A percentile compares a stretch with the other conserved stretches of the same genome.
phyloP scores from a whole-genome alignment of 53 echinoderm and acorn worm genomes.

The Holothuria scabra region DNA sequence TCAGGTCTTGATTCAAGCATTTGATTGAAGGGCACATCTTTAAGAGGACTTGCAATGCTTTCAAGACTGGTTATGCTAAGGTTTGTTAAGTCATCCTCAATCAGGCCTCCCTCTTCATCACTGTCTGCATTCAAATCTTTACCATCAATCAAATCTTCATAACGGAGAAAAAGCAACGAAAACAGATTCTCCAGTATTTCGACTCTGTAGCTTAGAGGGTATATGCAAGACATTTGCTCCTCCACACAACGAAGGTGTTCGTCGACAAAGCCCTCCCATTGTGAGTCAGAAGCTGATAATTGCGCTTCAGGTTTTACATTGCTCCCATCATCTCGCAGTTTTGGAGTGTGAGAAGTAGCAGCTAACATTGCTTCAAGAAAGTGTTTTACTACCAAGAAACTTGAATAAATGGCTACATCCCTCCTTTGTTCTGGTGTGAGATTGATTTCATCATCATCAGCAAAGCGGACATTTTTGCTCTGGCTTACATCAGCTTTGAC shows the following conservation, averaged over 20 bases:
- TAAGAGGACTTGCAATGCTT: slow-evolving; percentile 59
- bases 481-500: neutral
- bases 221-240: slow-evolving; percentile 63
- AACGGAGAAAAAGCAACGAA: slow-evolving; percentile 82
- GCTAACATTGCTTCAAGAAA: slow-evolving; percentile 62
- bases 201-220: slow-evolving; percentile 85
- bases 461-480: slow-evolving; percentile 80
- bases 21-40: slow-evolving; percentile 12
- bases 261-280: slow-evolving; percentile 53
- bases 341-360: neutral
- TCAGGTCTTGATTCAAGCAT: neutral
- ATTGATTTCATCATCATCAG: slow-evolving; percentile 47
- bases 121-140: slow-evolving; percentile 62
- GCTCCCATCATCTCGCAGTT: neutral
- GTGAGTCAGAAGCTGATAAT: neutral
- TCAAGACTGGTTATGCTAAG: slow-evolving; percentile 80
- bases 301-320: neutral
- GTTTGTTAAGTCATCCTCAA: slow-evolving; percentile 82
- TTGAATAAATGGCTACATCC: slow-evolving; percentile 81
- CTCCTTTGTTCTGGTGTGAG: slow-evolving; percentile 68
- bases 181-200: slow-evolving; percentile 91
- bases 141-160: slow-evolving; percentile 56
- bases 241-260: slow-evolving; percentile 57
- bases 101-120: slow-evolving; percentile 83
- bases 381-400: slow-evolving; percentile 68